Base-by-base conservation (phyloP, 2,888 invertebrate species). In the Zhuqinia jingwanae region DNA sequence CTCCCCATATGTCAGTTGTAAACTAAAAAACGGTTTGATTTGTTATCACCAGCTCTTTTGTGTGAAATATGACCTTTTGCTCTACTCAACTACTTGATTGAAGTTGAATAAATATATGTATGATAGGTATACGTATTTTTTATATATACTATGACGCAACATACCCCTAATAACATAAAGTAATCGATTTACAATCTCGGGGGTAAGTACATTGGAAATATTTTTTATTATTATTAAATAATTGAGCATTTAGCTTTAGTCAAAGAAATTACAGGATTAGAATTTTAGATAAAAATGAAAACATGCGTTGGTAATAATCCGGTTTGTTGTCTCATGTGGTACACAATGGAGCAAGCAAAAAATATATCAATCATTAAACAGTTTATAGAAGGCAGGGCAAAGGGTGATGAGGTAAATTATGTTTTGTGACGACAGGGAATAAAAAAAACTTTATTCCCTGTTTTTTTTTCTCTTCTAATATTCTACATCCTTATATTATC, bases 41-140 rank as follows among this genome's bases (percentile, higher is more conserved):
- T 73, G 20, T 77, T 77, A 45, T 36, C 11, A 25, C 3, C 42
- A 15, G 11, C 10, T 17, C 8, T 79, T 20, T n/a, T 79, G n/a
- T 79, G 63, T 50, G 63, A 63, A 70, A 58, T 73, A 58, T 45
- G 80, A 81, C 80, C 70, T 81, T 70, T 81, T 70, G 70, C 80
- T 70, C 70, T 20, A 70, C 68, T 73, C 10, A 25, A 11, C 58
- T 65, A 27, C n/a, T 63, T 50, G 17, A 25, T 13, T 42, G 63
- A 30, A 17, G 50, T 30, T n/a, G 45, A 68, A 45, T n/a, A n/a
- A n/a, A n/a, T n/a, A n/a, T n/a, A n/a, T n/a, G n/a, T n/a, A n/a
- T n/a, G n/a, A n/a, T n/a, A n/a, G n/a, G n/a, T n/a, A 68, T 68
- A 68, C 22, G 68, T 6, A 68, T 68, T 68, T 68, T 42, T 68